Percentiles rank a stretch among this genome's conserved stretches.
phyloP scores from a whole-genome alignment of 2,113 vertebrate genomes.

The Excalfactoria chinensis region DNA sequence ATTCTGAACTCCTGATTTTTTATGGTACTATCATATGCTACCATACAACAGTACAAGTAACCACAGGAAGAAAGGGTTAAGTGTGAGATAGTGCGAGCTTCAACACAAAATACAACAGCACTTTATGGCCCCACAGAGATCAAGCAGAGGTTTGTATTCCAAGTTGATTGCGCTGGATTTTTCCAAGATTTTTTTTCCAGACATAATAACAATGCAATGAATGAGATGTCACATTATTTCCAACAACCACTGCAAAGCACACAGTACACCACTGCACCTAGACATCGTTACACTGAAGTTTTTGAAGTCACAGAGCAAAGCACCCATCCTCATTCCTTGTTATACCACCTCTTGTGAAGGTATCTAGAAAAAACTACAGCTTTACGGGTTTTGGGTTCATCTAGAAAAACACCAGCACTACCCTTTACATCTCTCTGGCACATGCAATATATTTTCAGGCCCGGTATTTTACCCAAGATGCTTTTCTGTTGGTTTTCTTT shows the following conservation, averaged over 20 bases:
- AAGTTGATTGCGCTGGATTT: not conserved
- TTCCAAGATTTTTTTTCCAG: not conserved
- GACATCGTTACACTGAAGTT: not conserved
- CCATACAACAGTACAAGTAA: not conserved
- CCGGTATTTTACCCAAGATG: not conserved
- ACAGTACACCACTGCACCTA: fast-evolving
- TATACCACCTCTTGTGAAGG: not conserved
- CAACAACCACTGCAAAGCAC: not conserved
- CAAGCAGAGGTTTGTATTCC: not conserved
- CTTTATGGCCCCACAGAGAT: not conserved
- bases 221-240: not conserved
- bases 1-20: not conserved
- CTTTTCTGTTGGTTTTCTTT: not conserved
- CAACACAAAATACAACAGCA: not conserved
- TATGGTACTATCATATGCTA: not conserved
- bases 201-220: not conserved
- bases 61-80: not conserved
- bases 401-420: not conserved
- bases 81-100: not conserved
- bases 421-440: not conserved
- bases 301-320: not conserved
- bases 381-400: not conserved
- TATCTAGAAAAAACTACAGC: not conserved
- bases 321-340: not conserved
- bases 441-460: not conserved